Base-by-base conservation (phyloP, 1,140 invertebrate species). In the Caenorhabditis brenneri region DNA sequence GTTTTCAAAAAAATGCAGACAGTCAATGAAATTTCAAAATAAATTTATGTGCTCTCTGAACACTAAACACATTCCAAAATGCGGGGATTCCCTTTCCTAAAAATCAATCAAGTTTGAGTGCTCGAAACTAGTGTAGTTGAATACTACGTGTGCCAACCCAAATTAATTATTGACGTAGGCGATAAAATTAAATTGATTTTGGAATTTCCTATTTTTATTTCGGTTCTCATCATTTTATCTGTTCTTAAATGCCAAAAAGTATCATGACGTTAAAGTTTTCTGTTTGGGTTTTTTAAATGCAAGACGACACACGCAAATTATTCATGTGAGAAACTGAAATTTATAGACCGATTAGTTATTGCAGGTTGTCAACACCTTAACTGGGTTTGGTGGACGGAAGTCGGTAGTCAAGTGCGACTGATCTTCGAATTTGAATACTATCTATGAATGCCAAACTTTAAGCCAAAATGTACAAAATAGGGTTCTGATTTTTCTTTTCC, bases 391-490 rank as follows among this genome's bases (percentile, higher is more conserved):
- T 10, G 36, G 36, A 31, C 65, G 22, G 33, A 74, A 74, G 36
- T 74, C 65, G 22, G 65, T 74, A 2, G 65, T 74, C n/a, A 74
- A 74, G 29, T 74, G 33, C 36, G 65, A 74, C 65, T 74, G 65
- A 74, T 74, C 65, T 74, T 74, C 29, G 7, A 7, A 1, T 42
- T 42, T 19, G 15, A 65, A 33, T 4, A 36, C 36, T 42, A 24
- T 5, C 24, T 15, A 12, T 74, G 12, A 15, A 19, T 12, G 15
- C 36, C 9, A 36, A 42, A 74, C n/a, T 74, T 12, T 12, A 12
- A 42, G 19, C 36, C 65, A 42, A 74, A 33, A 42, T 42, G 65
- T 74, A 74, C 65, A 74, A 74, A 74, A 3, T 74, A 74, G 33
- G 36, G 65, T 42, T 74, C 1, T 27, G n/a, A 27, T 46, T 74